A percentile compares a stretch with the other conserved stretches of the same genome.
Evolutionary conservation across 2,797 vertebrate species (phyloP).

Genomic region (Rallus crepitans): DNA sequence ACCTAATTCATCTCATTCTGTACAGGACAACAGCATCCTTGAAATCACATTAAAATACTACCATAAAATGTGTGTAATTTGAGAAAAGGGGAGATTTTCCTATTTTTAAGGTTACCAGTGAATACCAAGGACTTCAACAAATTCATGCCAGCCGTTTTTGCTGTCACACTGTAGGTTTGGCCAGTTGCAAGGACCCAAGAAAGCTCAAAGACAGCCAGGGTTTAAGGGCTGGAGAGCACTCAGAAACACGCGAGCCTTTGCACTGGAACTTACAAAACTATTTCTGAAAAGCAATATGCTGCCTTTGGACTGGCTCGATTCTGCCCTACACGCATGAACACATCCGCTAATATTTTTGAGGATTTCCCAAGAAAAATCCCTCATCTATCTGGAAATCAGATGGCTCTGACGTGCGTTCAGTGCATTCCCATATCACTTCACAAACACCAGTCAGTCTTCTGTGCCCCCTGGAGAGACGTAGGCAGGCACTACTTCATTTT

Average conservation of each 20-base stretch:
- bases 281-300: not conserved
- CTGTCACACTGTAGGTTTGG: not conserved
- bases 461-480: not conserved
- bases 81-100: not conserved
- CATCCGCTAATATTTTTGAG: not conserved
- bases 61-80: not conserved
- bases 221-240: not conserved
- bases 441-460: not conserved
- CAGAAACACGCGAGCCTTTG: not conserved
- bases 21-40: not conserved
- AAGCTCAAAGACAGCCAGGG: not conserved
- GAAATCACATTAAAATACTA: not conserved
- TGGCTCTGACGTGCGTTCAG: not conserved
- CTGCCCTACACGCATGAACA: not conserved
- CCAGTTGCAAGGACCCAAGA: not conserved
- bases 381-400: not conserved
- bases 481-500: constrained; percentile 4
- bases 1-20: not conserved
- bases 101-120: not conserved
- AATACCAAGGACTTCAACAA: not conserved
- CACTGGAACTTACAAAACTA: not conserved
- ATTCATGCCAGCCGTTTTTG: not conserved
- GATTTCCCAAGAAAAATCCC: not conserved
- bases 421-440: not conserved
- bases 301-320: not conserved